Evolutionary conservation across 2,113 vertebrate species (phyloP).

Genomic region (Rhea pennata): DNA sequence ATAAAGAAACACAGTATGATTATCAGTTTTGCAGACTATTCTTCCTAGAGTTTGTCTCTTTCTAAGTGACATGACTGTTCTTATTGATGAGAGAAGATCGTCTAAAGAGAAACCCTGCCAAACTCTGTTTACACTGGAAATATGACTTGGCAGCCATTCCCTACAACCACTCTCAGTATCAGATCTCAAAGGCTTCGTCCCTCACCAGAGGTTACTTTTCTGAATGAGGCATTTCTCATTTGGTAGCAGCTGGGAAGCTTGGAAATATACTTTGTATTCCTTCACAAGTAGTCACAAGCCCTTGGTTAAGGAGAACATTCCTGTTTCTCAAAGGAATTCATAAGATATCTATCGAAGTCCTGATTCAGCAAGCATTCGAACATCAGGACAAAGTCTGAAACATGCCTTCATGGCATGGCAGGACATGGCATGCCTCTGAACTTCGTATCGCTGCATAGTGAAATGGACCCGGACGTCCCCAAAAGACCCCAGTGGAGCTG

Average conservation of each 20-base stretch:
- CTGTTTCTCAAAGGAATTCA: background rate
- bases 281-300: background rate
- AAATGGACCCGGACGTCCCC: background rate
- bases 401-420: too few relatives aligned
- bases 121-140: background rate
- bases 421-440: too few relatives aligned
- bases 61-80: background rate
- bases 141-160: background rate
- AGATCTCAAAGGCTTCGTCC: background rate
- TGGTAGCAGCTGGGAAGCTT: background rate
- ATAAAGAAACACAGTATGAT: background rate
- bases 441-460: too few relatives aligned
- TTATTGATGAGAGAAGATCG: background rate
- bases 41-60: background rate
- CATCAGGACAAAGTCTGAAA: background rate
- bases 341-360: background rate
- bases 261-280: rapidly evolving
- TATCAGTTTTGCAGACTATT: background rate
- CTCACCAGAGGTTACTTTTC: rapidly evolving
- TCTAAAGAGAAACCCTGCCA: background rate
- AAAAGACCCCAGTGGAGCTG: background rate
- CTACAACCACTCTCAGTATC: background rate
- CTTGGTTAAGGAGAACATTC: background rate
- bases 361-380: background rate
- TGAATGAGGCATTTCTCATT: background rate